A percentile compares a stretch with the other conserved stretches of the same genome.
phyloP scores from a whole-genome alignment of 2,113 vertebrate species.

The Ellobius talpinus region DNA sequence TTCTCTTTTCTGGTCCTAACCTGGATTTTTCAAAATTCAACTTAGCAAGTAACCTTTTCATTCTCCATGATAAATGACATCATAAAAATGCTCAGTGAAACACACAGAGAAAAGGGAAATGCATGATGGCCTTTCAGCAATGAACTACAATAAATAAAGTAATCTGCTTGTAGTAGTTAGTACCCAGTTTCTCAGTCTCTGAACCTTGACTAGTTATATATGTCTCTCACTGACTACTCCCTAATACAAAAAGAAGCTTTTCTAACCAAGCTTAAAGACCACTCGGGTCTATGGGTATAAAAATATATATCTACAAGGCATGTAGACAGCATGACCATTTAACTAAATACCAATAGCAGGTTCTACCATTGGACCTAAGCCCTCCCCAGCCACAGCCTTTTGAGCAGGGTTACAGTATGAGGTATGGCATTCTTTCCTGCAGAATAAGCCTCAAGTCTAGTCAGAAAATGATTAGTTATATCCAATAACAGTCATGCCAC shows the following conservation, averaged over 20 bases:
- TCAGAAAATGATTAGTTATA: neutral
- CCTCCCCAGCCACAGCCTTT: neutral
- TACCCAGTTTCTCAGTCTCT: neutral
- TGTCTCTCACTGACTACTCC: neutral
- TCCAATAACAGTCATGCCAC: no score
- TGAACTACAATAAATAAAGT: neutral
- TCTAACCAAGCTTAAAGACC: neutral
- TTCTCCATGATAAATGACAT: constrained; percentile 55
- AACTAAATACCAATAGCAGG: neutral
- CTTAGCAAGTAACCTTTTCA: constrained; percentile 59
- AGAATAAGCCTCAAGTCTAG: neutral
- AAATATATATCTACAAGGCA: neutral
- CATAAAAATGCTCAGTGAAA: constrained; percentile 48
- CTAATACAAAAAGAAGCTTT: no score
- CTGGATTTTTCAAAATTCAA: constrained; percentile 66
- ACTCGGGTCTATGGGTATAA: neutral
- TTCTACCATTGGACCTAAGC: no score
- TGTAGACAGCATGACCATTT: no score
- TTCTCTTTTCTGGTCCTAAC: constrained; percentile 37
- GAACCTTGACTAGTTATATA: neutral
- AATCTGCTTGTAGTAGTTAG: neutral
- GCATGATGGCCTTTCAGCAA: neutral
- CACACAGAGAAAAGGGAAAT: constrained; percentile 26
- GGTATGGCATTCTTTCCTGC: neutral
- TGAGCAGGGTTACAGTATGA: neutral